phyloP scores from a whole-genome alignment of 2,113 vertebrate genomes.

The Solea solea region DNA sequence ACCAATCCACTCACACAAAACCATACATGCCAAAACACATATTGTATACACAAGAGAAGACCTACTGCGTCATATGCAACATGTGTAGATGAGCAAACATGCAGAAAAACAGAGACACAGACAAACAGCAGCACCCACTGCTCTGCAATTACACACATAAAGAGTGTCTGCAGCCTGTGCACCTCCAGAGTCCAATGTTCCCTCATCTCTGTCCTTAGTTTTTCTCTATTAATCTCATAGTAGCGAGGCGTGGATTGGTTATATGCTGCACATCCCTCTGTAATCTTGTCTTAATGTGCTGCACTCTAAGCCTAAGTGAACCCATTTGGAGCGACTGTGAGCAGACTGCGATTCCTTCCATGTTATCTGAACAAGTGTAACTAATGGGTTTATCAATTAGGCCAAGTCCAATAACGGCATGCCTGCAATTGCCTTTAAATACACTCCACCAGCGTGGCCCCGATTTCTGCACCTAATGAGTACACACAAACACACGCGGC shows the following conservation, averaged over 20 bases:
- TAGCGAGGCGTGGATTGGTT: slow-evolving; percentile 64
- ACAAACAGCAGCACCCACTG: background rate
- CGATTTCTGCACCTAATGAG: slow-evolving; percentile 72
- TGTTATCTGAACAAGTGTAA: slow-evolving; percentile 99
- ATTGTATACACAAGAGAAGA: slow-evolving; percentile 2
- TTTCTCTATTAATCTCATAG: slow-evolving; percentile 69
- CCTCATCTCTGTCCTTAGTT: slow-evolving; percentile 46
- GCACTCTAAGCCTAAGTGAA: slow-evolving; percentile 94
- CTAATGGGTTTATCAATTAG: slow-evolving; percentile 98
- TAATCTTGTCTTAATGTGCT: slow-evolving; percentile 82
- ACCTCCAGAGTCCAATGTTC: slow-evolving; percentile 39
- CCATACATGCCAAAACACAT: background rate
- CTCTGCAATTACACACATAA: background rate
- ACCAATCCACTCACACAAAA: slow-evolving; percentile 13
- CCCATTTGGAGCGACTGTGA: slow-evolving; percentile 97
- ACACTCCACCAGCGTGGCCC: slow-evolving; percentile 61
- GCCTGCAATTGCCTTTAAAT: slow-evolving; percentile 91
- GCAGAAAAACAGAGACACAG: background rate
- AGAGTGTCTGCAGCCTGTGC: slow-evolving; percentile 14
- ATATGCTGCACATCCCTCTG: slow-evolving; percentile 67
- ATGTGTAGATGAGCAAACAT: background rate
- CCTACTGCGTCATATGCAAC: background rate
- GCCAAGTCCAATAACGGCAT: slow-evolving; percentile 87
- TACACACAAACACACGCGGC: slow-evolving; percentile 12
- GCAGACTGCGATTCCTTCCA: slow-evolving; percentile 92